Evolutionary conservation across 2,888 invertebrate genomes (phyloP), one percentile per base, ranked within the genome.

Genomic region (Himalopsyche japonica): DNA sequence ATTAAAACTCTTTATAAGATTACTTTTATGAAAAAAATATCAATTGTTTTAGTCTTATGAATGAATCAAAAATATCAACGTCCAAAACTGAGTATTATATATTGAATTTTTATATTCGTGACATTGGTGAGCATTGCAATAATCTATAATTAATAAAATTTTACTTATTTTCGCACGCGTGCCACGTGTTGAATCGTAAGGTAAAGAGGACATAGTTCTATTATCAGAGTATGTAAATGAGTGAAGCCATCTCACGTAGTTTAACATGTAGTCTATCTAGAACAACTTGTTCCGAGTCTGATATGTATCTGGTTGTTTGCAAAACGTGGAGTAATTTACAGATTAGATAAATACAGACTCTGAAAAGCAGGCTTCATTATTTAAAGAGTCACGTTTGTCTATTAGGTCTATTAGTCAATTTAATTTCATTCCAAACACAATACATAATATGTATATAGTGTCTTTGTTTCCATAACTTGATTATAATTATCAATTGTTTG

Each of bases 311-410:
- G 57, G 43, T 70, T 76, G 81, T 81, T 70, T 48, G 49, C 47
- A 47, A 81, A 81, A 64, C 70, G 81, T 43, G 81, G 76, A 77
- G 76, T 82, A 82, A 82, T 82, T 82, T 82, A 82, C 76, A 76
- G 81, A 82, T 82, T 77, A 77, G 70, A 76, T 82, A 82, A 82
- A 82, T 82, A 82, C 76, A 76, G 77, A 70, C 24, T 64, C 37
- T 47, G 81, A 12, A 37, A 57, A 20, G 10, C 20, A 57, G 57
- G 57, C 20, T 20, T 20, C 57, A 57, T 57, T 20, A 20, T 20
- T 1, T 20, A 20, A 57, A 15, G 57, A 20, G 57, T 57, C 57
- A 57, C 57, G 57, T 20, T 8, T 57, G 57, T 20, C 57, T 20
- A 57, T n/a, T 24, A 20, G 2, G 57, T 57, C 20, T 57, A 57